Evolutionary conservation across 2,113 vertebrate species (phyloP), one percentile per base, ranked within the genome.

Genomic region (Pelodiscus sinensis): DNA sequence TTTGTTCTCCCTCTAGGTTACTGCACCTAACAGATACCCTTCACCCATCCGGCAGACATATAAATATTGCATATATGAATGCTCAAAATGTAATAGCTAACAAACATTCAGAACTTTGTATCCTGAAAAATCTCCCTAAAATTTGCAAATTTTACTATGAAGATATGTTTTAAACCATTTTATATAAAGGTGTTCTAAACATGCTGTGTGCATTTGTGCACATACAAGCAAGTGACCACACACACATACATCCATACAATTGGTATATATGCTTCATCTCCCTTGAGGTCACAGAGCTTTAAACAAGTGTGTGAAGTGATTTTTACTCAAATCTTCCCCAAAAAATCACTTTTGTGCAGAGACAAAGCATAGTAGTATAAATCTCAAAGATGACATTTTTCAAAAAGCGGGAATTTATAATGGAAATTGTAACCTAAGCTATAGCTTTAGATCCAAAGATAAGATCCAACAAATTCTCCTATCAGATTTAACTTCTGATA

Each of bases 211-310:
- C 13, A 12, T 50, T 75, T 75, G 21, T 44, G 38, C 38, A 44
- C 11, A 50, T 38, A 75, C 22, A 44, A 25, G 21, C 93, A 95
- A 94, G 94, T 25, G 50, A 95, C 87, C 83, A 71, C 89, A 65
- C 82, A 93, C 87, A 88, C 25, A 94, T 31, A 96, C 94, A 81
- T 80, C 86, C 29, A 68, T 31, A 68, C 65, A 68, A 9, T 5
- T 85, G 77, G n/a, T 75, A 6, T 0, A 0, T 15, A 0, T 18
- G 50, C 10, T 71, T 90, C 58, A 50, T 27, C 50, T 29, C 81
- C 73, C 84, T 52, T 55, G 22, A 62, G 86, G 13, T 8, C 71
- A 52, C 21, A 79, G 51, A 29, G 79, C 73, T 62, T 55, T 52
- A 62, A 27, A 77, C 55, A 81, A 91, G 21, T 10, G 75, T 62